Base-by-base conservation (phyloP, 2,888 invertebrate genomes). In the Venustoraphidia nigricollis region DNA sequence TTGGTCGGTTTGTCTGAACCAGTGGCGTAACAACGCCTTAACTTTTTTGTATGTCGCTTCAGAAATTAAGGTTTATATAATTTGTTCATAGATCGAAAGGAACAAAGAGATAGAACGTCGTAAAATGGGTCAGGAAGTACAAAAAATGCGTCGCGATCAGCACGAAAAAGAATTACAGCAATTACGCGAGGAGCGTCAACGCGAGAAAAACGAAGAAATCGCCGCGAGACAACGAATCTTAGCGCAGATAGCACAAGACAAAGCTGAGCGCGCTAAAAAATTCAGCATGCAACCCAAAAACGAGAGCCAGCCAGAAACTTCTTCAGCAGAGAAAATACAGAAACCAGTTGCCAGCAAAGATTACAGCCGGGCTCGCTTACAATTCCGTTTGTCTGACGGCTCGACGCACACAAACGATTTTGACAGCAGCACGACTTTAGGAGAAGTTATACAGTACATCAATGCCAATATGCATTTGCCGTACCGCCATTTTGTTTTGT, bases 311-410 rank as follows among this genome's bases (percentile, higher is more conserved):
- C 51, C 53, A 35, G 27, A 59, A 56, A 10, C 52, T 52, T 3
- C 42, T 55, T 36, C 50, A 9, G 34, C 48, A 4, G 40, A 47
- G 9, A 48, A 48, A 9, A 46, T 56, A 17, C 50, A 50, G 35
- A 46, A 53, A 36, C 52, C 43, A 35, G 45, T 51, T 9, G 50
- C 52, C 9, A 53, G 55, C 36, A 14, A 40, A 34, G 42, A 47
- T 42, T 52, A 68, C 47, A 72, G 77, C 53, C 64, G 67, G 38
- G 75, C 87, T 0, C 75, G 89, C 46, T 77, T 95, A 38, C 93
- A 93, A 69, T 90, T 94, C 62, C 82, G 87, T 57, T 62, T 92
- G 54, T 87, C 92, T 0, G 84, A 88, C 63, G 93, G 93, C 1
- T 73, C 77, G 1, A 75, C 81, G 0, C 75, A 81, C 53, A 81